Evolutionary conservation across 2,888 invertebrate genomes (phyloP).

Genomic region (Acronicta aceris): DNA sequence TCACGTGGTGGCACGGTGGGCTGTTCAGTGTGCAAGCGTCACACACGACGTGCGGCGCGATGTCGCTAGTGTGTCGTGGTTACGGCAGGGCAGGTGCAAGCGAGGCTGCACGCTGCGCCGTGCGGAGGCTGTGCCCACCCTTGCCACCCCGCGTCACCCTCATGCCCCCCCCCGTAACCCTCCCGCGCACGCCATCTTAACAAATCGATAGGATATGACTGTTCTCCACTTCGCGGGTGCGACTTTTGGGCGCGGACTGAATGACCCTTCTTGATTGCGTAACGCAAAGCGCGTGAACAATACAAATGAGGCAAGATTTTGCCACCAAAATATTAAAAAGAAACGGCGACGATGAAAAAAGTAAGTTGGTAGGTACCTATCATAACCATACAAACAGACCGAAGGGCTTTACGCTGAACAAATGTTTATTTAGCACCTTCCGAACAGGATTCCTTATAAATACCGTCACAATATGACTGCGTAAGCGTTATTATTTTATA

Average conservation of each 20-base stretch:
- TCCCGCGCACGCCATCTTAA: slow-evolving; percentile 88
- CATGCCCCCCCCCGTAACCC: slow-evolving; percentile 67
- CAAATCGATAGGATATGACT: slow-evolving; percentile 90
- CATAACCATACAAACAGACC: slow-evolving; percentile 48
- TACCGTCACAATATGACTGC: slow-evolving; percentile 18
- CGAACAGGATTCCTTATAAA: slow-evolving; percentile 43
- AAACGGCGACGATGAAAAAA: slow-evolving; percentile 35
- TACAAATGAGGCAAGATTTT: slow-evolving; percentile 54
- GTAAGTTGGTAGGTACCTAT: slow-evolving; percentile 29
- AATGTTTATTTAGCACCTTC: slow-evolving; percentile 46
- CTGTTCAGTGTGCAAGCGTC: slow-evolving; percentile 49
- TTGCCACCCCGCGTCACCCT: slow-evolving; percentile 71
- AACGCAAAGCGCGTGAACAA: slow-evolving; percentile 74
- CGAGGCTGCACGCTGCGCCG: slow-evolving; percentile 85
- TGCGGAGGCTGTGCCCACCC: slow-evolving; percentile 82
- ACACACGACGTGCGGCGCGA: slow-evolving; percentile 60
- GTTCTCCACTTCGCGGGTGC: slow-evolving; percentile 87
- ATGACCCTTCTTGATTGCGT: slow-evolving; percentile 85
- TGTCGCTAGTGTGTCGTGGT: slow-evolving; percentile 79
- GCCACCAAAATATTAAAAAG: slow-evolving; percentile 40
- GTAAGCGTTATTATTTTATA: slow-evolving; percentile 13
- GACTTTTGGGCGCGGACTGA: slow-evolving; percentile 87
- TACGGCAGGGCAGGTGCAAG: slow-evolving; percentile 85
- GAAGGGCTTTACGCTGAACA: slow-evolving; percentile 42
- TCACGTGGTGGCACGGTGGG: slow-evolving; percentile 39